phyloP scores from a whole-genome alignment of 2,888 invertebrate species.

The Acanthosepion lycidas region DNA sequence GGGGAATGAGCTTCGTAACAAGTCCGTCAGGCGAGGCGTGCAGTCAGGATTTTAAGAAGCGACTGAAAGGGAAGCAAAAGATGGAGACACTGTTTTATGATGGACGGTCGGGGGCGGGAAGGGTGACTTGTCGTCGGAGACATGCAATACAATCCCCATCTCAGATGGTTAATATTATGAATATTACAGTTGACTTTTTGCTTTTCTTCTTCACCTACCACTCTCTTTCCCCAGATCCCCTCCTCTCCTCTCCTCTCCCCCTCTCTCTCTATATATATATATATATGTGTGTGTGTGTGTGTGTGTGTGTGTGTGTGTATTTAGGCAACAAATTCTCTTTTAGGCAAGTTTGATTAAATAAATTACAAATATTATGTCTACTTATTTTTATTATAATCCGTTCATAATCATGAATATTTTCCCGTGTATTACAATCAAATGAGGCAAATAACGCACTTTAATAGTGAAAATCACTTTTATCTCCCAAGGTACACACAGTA shows the following conservation, averaged over 20 bases:
- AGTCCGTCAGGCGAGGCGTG: background rate
- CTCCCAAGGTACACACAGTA: too few relatives aligned
- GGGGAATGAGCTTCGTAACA: background rate
- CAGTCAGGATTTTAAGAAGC: background rate
- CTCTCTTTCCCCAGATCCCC: background rate
- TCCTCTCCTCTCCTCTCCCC: background rate
- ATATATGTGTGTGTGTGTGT: too few relatives aligned
- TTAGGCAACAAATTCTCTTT: too few relatives aligned
- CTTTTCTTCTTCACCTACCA: background rate
- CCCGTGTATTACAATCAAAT: too few relatives aligned
- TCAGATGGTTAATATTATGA: conserved; percentile 16
- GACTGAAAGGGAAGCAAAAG: background rate
- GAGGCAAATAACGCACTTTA: too few relatives aligned
- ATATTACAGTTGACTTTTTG: background rate
- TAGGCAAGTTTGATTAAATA: too few relatives aligned
- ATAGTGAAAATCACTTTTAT: too few relatives aligned
- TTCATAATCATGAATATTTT: too few relatives aligned
- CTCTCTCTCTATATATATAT: background rate
- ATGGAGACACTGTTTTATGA: background rate
- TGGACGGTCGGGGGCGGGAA: background rate
- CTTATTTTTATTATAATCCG: too few relatives aligned
- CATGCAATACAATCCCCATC: background rate
- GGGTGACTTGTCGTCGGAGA: background rate
- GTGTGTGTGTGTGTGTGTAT: too few relatives aligned
- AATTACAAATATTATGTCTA: too few relatives aligned